Conservation (phyloP, 92 coral and sea anemone species). For the Epizoanthus fatuus region DNA sequence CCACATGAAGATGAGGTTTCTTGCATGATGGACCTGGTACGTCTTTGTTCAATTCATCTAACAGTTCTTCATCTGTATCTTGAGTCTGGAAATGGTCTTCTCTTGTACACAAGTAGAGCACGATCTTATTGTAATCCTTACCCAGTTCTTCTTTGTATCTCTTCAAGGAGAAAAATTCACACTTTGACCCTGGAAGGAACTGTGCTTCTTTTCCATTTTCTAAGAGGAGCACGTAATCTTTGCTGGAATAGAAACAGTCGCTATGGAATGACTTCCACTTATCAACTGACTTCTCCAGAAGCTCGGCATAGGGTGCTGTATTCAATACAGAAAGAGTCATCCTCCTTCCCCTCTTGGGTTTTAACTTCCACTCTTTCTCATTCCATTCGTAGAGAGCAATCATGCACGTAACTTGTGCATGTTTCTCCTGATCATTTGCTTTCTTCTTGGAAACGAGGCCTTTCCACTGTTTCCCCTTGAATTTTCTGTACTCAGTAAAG, state of each 20-base stretch:
- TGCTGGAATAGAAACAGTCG: conserved; percentile 3
- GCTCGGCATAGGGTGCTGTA: conserved; percentile 37
- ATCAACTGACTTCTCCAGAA: conserved; percentile 20
- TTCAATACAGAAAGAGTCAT: conserved; percentile 20
- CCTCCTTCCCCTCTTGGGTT: conserved; percentile 26
- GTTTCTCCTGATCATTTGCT: background rate
- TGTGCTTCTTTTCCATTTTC: too few species aligned
- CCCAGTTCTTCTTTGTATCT: conserved; percentile 35
- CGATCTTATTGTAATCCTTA: conserved; percentile 37
- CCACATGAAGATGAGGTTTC: too few species aligned
- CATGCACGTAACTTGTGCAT: background rate
- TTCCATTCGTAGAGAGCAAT: conserved; percentile 36
- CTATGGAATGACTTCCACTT: conserved; percentile 41
- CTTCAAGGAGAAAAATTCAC: conserved; percentile 31
- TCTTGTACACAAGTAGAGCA: conserved; percentile 39
- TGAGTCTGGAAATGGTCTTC: conserved; percentile 6
- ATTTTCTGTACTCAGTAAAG: too few species aligned
- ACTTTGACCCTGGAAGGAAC: too few species aligned
- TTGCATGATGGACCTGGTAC: background rate
- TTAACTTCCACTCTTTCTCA: conserved; percentile 1
- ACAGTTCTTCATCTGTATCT: background rate
- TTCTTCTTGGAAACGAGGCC: too few species aligned
- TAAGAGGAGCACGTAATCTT: background rate
- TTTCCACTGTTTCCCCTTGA: too few species aligned
- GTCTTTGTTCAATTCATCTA: background rate